Base-by-base conservation (phyloP, 2,113 vertebrate species). In the Laterallus jamaicensis region DNA sequence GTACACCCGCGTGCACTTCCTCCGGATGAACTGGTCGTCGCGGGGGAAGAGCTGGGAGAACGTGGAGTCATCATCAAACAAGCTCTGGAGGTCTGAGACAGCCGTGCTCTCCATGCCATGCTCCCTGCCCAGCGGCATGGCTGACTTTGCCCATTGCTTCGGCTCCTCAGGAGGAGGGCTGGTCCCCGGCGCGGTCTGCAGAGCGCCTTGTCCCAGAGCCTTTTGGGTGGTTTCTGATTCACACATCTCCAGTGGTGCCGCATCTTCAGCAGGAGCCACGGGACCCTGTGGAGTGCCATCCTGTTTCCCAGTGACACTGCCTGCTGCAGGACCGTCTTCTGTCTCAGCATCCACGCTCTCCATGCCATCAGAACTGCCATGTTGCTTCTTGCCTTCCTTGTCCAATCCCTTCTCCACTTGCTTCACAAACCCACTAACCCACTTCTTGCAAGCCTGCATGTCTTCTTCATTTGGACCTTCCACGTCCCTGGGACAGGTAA, bases 31-130 rank as follows among this genome's bases (percentile, higher is more conserved):
- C 83, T 98, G 98, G 32, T 98, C 98, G 3, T 98, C 98, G 79
- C 98, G 90, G 42, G 99, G 99, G 83, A 99, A 99, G 52, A 99
- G 98, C 93, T 98, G 98, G 15, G 99, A 99, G 92, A 99, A 99
- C 0, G 98, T 98, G 64, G 97, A 96, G n/a, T 99, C 99, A 1
- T 99, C 99, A 1, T 99, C 99, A 7, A 99, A 97, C 20, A 98
- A 81, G 84, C 97, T 96, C 69, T 97, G 98, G 37, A 98, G 97
- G 73, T 98, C 98, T 0, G 97, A 58, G 80, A 42, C 32, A 8
- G 80, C 90, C 1, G 32, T 6, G 66, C 91, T 96, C 26, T 90
- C 90, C 80, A 93, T 11, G 3, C 95, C 49, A 37, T 52, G 64
- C n/a, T 50, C 40, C 7, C 19, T 52, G 42, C 21, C 80, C 0